Percentiles rank a stretch among this genome's conserved stretches.
phyloP scores from a whole-genome alignment of 2,888 invertebrate genomes.

The Agrilus cyanescens region DNA sequence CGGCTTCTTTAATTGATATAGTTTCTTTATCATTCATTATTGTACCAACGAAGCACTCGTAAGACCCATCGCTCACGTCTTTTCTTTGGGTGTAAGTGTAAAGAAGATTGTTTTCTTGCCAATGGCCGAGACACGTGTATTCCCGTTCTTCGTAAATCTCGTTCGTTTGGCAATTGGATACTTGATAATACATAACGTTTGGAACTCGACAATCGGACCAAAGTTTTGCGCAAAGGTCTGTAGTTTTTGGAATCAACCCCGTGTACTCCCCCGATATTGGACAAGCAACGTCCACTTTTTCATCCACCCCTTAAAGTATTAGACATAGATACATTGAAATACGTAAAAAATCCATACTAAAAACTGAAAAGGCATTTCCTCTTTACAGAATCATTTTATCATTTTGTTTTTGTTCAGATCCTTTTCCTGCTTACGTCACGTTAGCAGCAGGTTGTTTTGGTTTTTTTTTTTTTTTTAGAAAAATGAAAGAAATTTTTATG shows the following conservation, averaged over 20 bases:
- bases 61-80: slow-evolving; percentile 43
- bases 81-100: slow-evolving; percentile 54
- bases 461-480: too few relatives aligned
- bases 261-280: slow-evolving; percentile 54
- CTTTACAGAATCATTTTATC: too few relatives aligned
- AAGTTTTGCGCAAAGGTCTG: slow-evolving; percentile 49
- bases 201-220: slow-evolving; percentile 52
- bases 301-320: slow-evolving; percentile 9
- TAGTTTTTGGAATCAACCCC: slow-evolving; percentile 48
- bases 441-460: too few relatives aligned
- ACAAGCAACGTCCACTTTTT: slow-evolving; percentile 30
- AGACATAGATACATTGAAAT: too few relatives aligned
- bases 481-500: too few relatives aligned
- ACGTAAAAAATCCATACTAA: too few relatives aligned
- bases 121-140: slow-evolving; percentile 54
- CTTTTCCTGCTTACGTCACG: too few relatives aligned
- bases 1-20: slow-evolving; percentile 55
- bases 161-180: slow-evolving; percentile 45
- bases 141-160: slow-evolving; percentile 54
- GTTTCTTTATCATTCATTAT: slow-evolving; percentile 43
- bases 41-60: slow-evolving; percentile 54
- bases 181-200: slow-evolving; percentile 55
- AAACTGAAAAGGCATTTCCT: too few relatives aligned
- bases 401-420: too few relatives aligned
- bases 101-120: slow-evolving; percentile 48